A percentile compares a stretch with the other conserved stretches of the same genome.
These are phyloP conservation scores for Diabrotica virgifera DNA, from an alignment of 1,140 invertebrate genomes.

Conservation along the genomic window DNA sequence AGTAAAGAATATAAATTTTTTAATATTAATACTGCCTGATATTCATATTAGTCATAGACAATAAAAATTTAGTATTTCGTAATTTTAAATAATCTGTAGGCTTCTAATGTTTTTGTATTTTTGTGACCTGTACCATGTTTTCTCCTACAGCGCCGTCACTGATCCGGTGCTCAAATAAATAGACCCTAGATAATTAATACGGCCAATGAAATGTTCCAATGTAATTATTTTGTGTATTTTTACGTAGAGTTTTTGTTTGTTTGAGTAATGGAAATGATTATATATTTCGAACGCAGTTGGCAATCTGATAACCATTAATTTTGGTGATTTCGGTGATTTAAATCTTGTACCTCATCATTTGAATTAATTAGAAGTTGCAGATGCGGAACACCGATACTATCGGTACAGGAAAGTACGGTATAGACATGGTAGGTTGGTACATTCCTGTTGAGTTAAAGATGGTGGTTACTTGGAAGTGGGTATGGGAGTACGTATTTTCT, in stretches of 20 bases:
- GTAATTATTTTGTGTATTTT: constrained; percentile 1
- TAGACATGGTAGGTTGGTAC: background rate
- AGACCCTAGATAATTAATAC: background rate
- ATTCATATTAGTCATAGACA: too few species aligned
- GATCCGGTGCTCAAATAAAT: background rate
- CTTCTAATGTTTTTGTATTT: too few species aligned
- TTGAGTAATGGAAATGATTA: constrained; percentile 1
- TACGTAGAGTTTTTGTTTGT: background rate
- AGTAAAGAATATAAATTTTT: too few species aligned
- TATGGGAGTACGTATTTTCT: background rate
- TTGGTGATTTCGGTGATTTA: constrained; percentile 2
- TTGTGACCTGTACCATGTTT: too few species aligned
- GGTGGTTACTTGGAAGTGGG: background rate
- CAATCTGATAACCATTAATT: constrained; percentile 3
- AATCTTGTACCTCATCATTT: constrained; percentile 2
- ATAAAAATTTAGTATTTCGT: too few species aligned
- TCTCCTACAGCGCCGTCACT: background rate
- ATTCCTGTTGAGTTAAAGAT: background rate
- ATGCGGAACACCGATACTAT: constrained; percentile 1
- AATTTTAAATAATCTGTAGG: too few species aligned
- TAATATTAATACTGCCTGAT: too few species aligned
- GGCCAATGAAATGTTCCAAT: background rate
- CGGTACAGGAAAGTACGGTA: background rate
- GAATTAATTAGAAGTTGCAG: constrained; percentile 2
- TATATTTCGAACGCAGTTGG: constrained; percentile 1